Conservation (phyloP, 2,797 vertebrate species). For the Pterois miles region DNA sequence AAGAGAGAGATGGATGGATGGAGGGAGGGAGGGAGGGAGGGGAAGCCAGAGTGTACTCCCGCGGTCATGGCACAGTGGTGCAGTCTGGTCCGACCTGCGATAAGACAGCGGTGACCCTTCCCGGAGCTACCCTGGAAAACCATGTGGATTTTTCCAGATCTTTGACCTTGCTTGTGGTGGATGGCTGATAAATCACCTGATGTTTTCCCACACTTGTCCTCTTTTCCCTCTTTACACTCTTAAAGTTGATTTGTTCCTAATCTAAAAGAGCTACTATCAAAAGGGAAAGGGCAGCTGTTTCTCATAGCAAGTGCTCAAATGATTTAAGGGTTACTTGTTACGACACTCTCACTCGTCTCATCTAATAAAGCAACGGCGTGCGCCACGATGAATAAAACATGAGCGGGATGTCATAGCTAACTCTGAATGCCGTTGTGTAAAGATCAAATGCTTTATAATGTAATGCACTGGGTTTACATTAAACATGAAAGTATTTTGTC, state of each 20-base stretch:
- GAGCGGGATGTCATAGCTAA: slow-evolving; percentile 24
- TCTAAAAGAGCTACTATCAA: neutral
- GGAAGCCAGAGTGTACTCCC: slow-evolving; percentile 31
- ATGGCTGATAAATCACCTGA: slow-evolving; percentile 36
- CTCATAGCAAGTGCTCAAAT: neutral
- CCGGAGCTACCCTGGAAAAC: slow-evolving; percentile 34
- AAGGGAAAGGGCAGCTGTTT: slow-evolving; percentile 2
- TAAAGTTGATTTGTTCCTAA: neutral
- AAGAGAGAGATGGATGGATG: slow-evolving; percentile 11
- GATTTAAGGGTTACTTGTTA: slow-evolving; percentile 15
- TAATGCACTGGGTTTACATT: slow-evolving; percentile 19
- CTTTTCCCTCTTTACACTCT: neutral
- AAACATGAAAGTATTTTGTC: slow-evolving; percentile 25
- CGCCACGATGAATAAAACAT: slow-evolving; percentile 52
- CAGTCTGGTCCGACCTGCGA: slow-evolving; percentile 66
- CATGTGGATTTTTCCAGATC: slow-evolving; percentile 45
- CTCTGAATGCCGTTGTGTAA: slow-evolving; percentile 20
- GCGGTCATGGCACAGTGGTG: slow-evolving; percentile 34
- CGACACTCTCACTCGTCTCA: slow-evolving; percentile 14
- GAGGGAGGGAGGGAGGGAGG: neutral
- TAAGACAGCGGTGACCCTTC: slow-evolving; percentile 68
- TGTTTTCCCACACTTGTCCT: slow-evolving; percentile 22
- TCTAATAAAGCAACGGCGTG: slow-evolving; percentile 16
- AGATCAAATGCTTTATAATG: slow-evolving; percentile 22
- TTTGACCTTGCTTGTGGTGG: slow-evolving; percentile 44